Percentiles rank a stretch among this genome's conserved stretches.
phyloP scores from a whole-genome alignment of 2,797 vertebrate genomes.

The Scolopax rusticola region DNA sequence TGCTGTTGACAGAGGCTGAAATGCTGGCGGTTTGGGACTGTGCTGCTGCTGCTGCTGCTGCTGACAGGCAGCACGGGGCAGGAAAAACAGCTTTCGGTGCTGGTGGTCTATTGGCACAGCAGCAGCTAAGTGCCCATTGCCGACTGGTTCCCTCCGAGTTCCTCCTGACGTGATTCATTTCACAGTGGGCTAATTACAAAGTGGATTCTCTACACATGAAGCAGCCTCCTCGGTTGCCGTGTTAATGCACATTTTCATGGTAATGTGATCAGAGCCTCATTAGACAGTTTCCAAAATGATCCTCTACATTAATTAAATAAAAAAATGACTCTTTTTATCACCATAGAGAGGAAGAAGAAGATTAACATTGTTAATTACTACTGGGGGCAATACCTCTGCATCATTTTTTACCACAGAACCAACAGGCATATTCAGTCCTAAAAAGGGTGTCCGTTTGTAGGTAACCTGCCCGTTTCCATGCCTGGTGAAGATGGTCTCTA shows the following conservation, averaged over 20 bases:
- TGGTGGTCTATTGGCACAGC: conserved; percentile 79
- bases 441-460: neutral
- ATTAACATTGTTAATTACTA: conserved; percentile 85
- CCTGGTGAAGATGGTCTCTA: conserved; percentile 76
- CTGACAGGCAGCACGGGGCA: conserved; percentile 49
- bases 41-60: conserved; percentile 30
- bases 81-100: conserved; percentile 51
- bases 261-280: conserved; percentile 94
- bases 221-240: conserved; percentile 80
- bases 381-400: conserved; percentile 76
- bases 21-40: conserved; percentile 52
- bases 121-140: conserved; percentile 69
- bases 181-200: conserved; percentile 89
- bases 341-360: conserved; percentile 80
- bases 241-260: conserved; percentile 88
- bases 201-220: conserved; percentile 85
- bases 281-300: conserved; percentile 92
- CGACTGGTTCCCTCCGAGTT: conserved; percentile 60
- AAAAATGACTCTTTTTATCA: conserved; percentile 89
- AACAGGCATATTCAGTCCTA: conserved; percentile 28
- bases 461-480: conserved; percentile 30
- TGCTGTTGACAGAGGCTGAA: conserved; percentile 64
- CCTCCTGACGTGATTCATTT: conserved; percentile 78
- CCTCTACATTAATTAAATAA: conserved; percentile 94
- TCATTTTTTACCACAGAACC: conserved; percentile 54